Evolutionary conservation across 2,888 invertebrate species (phyloP).

Genomic region (Calameuta idolon): DNA sequence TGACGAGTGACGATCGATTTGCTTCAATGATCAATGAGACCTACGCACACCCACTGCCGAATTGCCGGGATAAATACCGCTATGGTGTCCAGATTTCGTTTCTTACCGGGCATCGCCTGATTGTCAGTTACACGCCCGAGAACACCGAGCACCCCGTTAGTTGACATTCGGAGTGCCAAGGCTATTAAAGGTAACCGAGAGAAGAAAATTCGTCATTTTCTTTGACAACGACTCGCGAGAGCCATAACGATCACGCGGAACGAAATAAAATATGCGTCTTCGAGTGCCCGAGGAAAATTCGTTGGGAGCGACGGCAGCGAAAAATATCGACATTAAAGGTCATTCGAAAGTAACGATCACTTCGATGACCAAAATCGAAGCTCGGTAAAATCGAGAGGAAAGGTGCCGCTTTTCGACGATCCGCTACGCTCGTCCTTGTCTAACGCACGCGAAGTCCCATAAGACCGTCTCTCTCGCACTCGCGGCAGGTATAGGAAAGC

Average conservation of each 20-base stretch:
- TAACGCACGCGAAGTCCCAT: not conserved
- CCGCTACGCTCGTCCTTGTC: not conserved
- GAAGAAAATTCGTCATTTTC: not conserved
- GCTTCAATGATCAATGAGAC: not conserved
- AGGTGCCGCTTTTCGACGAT: not conserved
- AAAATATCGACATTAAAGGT: not conserved
- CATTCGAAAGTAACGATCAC: not conserved
- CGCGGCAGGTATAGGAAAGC: not conserved
- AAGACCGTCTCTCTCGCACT: not conserved
- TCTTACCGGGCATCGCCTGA: not conserved
- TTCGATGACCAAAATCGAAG: not conserved
- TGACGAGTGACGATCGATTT: not conserved
- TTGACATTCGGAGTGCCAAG: not conserved
- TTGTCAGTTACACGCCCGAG: not conserved
- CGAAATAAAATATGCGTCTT: not conserved
- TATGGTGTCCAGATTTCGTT: not conserved
- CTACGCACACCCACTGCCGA: not conserved
- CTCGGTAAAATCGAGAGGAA: not conserved
- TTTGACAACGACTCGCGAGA: not conserved
- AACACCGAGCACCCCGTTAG: not conserved
- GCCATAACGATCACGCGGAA: not conserved
- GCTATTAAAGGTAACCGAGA: not conserved
- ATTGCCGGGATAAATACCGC: not conserved
- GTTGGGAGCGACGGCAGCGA: rapidly evolving
- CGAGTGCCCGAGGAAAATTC: too few species aligned